Base-by-base conservation (phyloP, 2,888 invertebrate species). In the Polietes domitor region DNA sequence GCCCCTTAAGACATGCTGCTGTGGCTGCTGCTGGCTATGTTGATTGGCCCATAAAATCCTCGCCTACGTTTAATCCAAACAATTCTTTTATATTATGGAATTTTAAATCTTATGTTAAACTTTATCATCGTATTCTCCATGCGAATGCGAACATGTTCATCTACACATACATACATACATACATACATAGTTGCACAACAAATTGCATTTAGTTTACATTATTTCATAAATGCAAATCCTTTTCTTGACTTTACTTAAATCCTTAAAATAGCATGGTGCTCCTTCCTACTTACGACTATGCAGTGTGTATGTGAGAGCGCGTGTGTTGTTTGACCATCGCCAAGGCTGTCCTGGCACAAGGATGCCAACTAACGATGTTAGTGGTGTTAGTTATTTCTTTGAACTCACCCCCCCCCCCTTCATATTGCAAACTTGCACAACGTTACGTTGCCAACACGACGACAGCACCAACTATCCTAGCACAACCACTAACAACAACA, bases 301-400 rank as follows among this genome's bases (percentile, higher is more conserved):
- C 37, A n/a, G 15, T 55, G 21, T 55, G 19, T 55, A 12, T 10
- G 19, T 55, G n/a, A 61, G 5, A 12, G 32, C 15, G 37, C 37
- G 12, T 37, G 12, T 37, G 37, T 37, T 37, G 9, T 63, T 55
- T 76, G 68, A 41, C 32, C 58, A 50, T 47, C 32, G 24, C 47
- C 70, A 61, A 61, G 58, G 28, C 28, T 77, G n/a, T n/a, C n/a
- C 43, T 15, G 9, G 19, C 10, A 47, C 58, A 77, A 77, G 71
- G 77, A 58, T 43, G 5, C 15, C 19, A 17, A n/a, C 28, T n/a
- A 6, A 32, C 5, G 61, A 15, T 47, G n/a, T 61, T 28, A 43
- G 32, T 65, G 37, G 19, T 41, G 65, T 41, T 41, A 37, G 19
- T 65, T 32, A 55, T 68, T 70, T 10, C 37, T 58, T 77, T 70